Percentiles rank a stretch among this genome's conserved stretches.
Evolutionary conservation across 2,113 vertebrate species (phyloP).

Genomic region (Trichomycterus rosablanca): DNA sequence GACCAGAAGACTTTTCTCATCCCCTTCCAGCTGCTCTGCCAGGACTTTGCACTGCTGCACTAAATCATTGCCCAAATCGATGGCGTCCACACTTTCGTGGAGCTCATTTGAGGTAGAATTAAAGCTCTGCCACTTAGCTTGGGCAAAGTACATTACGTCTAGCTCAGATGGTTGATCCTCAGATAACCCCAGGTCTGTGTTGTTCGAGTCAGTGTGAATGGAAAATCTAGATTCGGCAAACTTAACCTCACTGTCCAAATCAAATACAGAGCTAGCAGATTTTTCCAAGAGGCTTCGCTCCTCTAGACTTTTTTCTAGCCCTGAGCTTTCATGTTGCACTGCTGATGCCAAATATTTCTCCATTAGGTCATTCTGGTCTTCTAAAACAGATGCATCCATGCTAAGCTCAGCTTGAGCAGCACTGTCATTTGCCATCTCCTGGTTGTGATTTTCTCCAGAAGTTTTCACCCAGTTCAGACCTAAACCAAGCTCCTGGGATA

Average conservation of each 20-base stretch:
- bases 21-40: too few species aligned
- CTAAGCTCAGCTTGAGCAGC: conserved; percentile 11
- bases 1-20: conserved; percentile 33
- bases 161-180: conserved; percentile 17
- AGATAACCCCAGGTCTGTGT: neutral
- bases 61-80: conserved; percentile 47
- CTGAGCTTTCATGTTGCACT: conserved; percentile 45
- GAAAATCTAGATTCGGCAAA: conserved; percentile 55
- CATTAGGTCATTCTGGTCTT: conserved; percentile 55
- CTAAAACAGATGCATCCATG: conserved; percentile 34
- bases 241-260: conserved; percentile 59
- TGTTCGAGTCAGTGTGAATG: conserved; percentile 18
- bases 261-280: conserved; percentile 56
- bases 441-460: conserved; percentile 51
- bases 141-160: conserved; percentile 42
- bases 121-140: conserved; percentile 25
- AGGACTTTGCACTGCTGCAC: too few species aligned
- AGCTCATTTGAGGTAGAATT: conserved; percentile 38
- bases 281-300: conserved; percentile 55
- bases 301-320: conserved; percentile 49
- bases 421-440: conserved; percentile 40
- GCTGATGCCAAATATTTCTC: conserved; percentile 69
- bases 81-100: fast-evolving
- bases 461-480: conserved; percentile 36
- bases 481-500: conserved; percentile 27